Conservation (phyloP, 2,113 vertebrate genomes). For the human region GRCh38 chr1:170409501-170410000, state of each 20-base stretch:
- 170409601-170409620: not conserved
- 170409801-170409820: not conserved
- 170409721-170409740: not conserved
- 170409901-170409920: not conserved
- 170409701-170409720: not conserved
- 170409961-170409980: not conserved
- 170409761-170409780: not conserved
- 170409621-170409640: not conserved
- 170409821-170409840: not conserved
- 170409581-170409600: not conserved
- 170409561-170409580: not conserved
- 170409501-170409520: not conserved
- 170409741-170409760: not conserved
- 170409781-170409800: not conserved
- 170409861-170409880: not conserved
- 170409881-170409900: not conserved
- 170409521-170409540: not conserved
- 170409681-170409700: not conserved
- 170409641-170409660: not conserved
- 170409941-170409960: not conserved
- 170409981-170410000: not conserved
- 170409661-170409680: not conserved
- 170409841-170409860: not conserved
- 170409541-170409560: not conserved
- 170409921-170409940: not conserved